Evolutionary conservation across 2,888 invertebrate species (phyloP).

Genomic region (Palloptera scutellata): DNA sequence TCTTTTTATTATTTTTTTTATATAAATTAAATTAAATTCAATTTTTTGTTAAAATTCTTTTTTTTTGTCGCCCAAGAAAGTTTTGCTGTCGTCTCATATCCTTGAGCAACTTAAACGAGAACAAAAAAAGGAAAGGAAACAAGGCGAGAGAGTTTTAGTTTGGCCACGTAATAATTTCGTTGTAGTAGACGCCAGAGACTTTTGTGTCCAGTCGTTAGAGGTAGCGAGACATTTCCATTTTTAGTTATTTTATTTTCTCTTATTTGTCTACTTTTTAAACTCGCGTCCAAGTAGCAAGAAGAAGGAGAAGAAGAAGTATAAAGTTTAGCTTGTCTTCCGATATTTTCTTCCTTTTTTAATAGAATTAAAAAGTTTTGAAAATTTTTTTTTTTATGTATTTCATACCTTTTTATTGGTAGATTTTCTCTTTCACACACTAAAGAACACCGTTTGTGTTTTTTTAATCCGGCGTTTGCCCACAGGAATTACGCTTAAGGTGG

Average conservation of each 20-base stretch:
- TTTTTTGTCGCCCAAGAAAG: slow-evolving; percentile 15
- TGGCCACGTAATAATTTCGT: too few species aligned
- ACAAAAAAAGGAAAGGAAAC: slow-evolving; percentile 52
- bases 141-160: too few species aligned
- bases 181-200: too few species aligned
- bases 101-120: slow-evolving; percentile 52
- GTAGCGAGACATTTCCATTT: too few species aligned
- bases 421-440: slow-evolving; percentile 31
- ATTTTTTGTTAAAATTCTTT: neutral
- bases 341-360: slow-evolving; percentile 49
- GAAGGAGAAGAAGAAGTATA: too few species aligned
- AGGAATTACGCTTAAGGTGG: slow-evolving; percentile 58
- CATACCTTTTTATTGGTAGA: slow-evolving; percentile 48
- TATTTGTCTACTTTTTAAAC: too few species aligned
- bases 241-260: too few species aligned
- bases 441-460: neutral
- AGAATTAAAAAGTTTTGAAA: slow-evolving; percentile 58
- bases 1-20: slow-evolving; percentile 21
- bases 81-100: slow-evolving; percentile 35
- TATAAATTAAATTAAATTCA: slow-evolving; percentile 36
- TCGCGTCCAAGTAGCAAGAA: too few species aligned
- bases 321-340: slow-evolving; percentile 29
- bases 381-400: slow-evolving; percentile 40
- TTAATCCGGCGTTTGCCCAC: slow-evolving; percentile 42
- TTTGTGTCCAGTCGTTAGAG: too few species aligned